phyloP scores from a whole-genome alignment of 2,797 vertebrate species.

The Propithecus perrieri region DNA sequence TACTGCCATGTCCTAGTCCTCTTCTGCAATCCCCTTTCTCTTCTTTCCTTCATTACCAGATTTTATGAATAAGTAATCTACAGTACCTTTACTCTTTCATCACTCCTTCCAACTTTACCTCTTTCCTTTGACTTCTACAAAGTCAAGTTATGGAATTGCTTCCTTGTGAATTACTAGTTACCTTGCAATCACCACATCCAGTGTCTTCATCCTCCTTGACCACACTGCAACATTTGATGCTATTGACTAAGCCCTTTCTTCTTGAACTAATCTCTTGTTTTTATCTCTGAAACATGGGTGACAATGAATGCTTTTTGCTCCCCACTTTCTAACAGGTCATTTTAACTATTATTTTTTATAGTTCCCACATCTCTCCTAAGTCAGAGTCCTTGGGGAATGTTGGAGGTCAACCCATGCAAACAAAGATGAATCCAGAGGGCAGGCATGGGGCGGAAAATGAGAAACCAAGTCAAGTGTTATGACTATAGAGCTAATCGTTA shows the following conservation, averaged over 20 bases:
- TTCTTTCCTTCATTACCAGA: not conserved
- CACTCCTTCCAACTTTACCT: not conserved
- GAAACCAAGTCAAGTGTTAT: not conserved
- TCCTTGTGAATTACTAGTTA: not conserved
- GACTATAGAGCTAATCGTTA: not conserved
- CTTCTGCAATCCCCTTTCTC: not conserved
- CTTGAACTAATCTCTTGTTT: slow-evolving; percentile 11
- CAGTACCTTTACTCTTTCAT: not conserved
- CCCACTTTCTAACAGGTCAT: not conserved
- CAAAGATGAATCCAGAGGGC: not conserved
- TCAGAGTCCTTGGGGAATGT: not conserved
- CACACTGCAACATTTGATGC: not conserved
- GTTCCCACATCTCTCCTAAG: not conserved
- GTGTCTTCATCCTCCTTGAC: not conserved
- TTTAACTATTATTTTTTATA: slow-evolving; percentile 24
- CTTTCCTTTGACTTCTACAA: slow-evolving; percentile 14
- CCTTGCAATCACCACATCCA: not conserved
- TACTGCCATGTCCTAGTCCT: not conserved
- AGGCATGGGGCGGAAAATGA: not conserved
- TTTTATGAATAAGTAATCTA: not conserved
- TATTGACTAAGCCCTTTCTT: slow-evolving; percentile 11
- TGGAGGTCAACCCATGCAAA: not conserved
- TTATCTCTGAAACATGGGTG: not conserved
- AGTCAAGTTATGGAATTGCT: not conserved
- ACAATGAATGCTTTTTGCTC: not conserved